Evolutionary conservation across 2,113 vertebrate genomes (phyloP), one percentile per base, ranked within the genome.

Genomic region (Nipponia nippon): DNA sequence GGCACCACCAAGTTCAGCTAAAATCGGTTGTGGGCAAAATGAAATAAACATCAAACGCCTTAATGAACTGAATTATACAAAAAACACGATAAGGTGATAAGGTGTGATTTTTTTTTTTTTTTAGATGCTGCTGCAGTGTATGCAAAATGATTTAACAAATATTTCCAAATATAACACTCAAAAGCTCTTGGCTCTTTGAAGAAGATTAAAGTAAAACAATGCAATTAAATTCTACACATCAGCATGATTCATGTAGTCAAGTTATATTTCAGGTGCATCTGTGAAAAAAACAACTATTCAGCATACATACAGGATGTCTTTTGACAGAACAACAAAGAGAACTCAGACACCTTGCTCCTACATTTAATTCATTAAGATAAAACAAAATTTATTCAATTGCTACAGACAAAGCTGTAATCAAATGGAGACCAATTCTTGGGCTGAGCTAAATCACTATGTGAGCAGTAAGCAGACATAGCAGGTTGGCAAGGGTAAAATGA

Each of bases 161-260:
- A 83, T 83, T 90, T 82, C 93, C 83, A 96, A 93, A 91, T 76
- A 92, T 69, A 90, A 78, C 55, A 78, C 40, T 83, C 50, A 70
- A 95, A 96, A 93, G 85, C 84, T 77, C 75, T 46, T 11, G 56
- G 89, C 50, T 96, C 79, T 94, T 96, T 62, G 92, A 95, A 96
- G 58, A 72, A 81, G 97, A 97, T 73, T 78, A 96, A 94, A 96
- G 96, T 61, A 76, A 83, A 92, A 52, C 23, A 53, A 72, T 47
- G 84, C 91, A 84, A 94, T 84, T 67, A 65, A 80, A 90, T 75
- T 91, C 84, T 89, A 85, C 38, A 66, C 20, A 82, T 76, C 55
- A 13, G 40, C 49, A 61, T 53, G 79, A 92, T 82, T 73, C 90
- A 71, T 49, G 56, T 56, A 71, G 82, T 89, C 66, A 42, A 84